phyloP scores from a whole-genome alignment of 2,797 vertebrate species.

The Tinamus major region DNA sequence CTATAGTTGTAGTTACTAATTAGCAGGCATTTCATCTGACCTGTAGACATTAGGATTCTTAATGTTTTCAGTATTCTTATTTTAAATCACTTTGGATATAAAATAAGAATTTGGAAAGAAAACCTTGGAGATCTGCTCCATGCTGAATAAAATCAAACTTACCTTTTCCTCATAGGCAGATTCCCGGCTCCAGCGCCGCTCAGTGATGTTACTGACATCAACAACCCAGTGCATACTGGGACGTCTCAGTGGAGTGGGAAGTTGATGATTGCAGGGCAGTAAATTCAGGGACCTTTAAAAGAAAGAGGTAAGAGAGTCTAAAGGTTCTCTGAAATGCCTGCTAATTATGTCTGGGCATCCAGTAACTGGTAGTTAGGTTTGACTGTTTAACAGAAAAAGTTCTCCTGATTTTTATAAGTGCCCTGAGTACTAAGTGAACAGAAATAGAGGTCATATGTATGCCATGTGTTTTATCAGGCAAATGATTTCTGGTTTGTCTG shows the following conservation, averaged over 20 bases:
- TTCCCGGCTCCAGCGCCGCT: conserved; percentile 82
- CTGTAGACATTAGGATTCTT: conserved; percentile 76
- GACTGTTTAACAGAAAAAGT: conserved; percentile 44
- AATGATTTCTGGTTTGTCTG: not conserved
- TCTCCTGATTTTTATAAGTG: conserved; percentile 4
- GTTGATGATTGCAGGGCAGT: conserved; percentile 85
- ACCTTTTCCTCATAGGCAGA: conserved; percentile 87
- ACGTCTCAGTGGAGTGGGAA: conserved; percentile 84
- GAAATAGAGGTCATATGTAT: not conserved
- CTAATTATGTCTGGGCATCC: conserved; percentile 80
- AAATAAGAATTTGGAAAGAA: conserved; percentile 82
- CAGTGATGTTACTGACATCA: conserved; percentile 84
- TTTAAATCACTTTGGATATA: conserved; percentile 80
- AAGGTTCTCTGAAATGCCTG: conserved; percentile 86
- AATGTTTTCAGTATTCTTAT: conserved; percentile 83
- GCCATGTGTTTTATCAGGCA: not conserved
- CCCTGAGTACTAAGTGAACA: conserved; percentile 8
- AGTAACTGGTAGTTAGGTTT: conserved; percentile 75
- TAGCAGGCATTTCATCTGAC: conserved; percentile 85
- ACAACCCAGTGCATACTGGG: conserved; percentile 83
- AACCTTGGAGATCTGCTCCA: conserved; percentile 84
- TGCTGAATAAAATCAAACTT: conserved; percentile 84
- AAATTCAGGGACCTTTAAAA: conserved; percentile 85
- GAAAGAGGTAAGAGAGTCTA: conserved; percentile 87
- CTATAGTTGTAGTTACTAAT: conserved; percentile 69